Evolutionary conservation across 2,888 invertebrate species (phyloP).

Genomic region (Sacculina carcini): DNA sequence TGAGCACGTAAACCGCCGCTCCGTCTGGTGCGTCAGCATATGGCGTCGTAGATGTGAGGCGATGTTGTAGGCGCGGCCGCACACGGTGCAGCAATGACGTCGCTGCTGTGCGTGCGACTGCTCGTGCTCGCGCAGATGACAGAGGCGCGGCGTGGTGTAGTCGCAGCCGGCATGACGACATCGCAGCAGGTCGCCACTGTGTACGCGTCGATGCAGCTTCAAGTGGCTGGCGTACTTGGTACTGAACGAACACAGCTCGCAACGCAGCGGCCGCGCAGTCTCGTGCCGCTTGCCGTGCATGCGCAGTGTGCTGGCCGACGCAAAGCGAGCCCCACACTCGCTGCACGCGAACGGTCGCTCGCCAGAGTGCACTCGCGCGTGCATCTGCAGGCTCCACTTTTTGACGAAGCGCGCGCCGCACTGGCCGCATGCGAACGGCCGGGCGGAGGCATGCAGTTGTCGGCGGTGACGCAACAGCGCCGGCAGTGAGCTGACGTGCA

Average conservation of each 20-base stretch:
- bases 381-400: slow-evolving; percentile 33
- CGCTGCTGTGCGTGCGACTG: slow-evolving; percentile 30
- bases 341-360: slow-evolving; percentile 15
- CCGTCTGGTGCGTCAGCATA: slow-evolving; percentile 34
- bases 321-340: slow-evolving; percentile 8
- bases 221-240: slow-evolving; percentile 38
- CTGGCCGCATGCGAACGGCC: slow-evolving; percentile 9
- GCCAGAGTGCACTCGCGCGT: slow-evolving; percentile 33
- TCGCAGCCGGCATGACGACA: slow-evolving; percentile 33
- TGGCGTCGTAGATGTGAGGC: slow-evolving; percentile 37
- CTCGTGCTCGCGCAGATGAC: slow-evolving; percentile 34
- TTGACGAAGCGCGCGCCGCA: slow-evolving; percentile 36
- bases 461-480: slow-evolving; percentile 8
- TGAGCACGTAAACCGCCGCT: slow-evolving; percentile 34
- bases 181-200: slow-evolving; percentile 33
- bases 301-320: slow-evolving; percentile 2
- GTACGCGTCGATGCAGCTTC: slow-evolving; percentile 34
- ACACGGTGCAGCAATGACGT: slow-evolving; percentile 30
- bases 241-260: slow-evolving; percentile 37
- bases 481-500: background rate
- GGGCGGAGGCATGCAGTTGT: slow-evolving; percentile 7
- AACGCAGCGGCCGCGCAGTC: slow-evolving; percentile 17
- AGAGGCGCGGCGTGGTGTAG: slow-evolving; percentile 35
- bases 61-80: slow-evolving; percentile 36
- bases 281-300: slow-evolving; percentile 10